phyloP scores from a whole-genome alignment of 2,113 vertebrate genomes.

The Forbesichthys agassizii region DNA sequence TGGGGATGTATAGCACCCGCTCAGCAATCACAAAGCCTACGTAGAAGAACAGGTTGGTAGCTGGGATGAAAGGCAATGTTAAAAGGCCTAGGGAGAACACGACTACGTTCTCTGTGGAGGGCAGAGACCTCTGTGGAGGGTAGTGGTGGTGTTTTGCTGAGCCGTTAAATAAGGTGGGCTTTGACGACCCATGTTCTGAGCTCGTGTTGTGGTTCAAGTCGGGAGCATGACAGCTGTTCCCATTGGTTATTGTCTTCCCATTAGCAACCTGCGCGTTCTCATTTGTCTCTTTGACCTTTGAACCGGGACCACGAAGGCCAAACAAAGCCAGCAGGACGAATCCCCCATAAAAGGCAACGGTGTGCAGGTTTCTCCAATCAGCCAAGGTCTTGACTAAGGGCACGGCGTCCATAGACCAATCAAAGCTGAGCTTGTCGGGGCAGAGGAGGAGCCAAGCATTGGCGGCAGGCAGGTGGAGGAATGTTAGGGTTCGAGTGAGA shows the following conservation, averaged over 20 bases:
- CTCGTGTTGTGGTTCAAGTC: slow-evolving; percentile 83
- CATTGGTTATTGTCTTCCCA: slow-evolving; percentile 87
- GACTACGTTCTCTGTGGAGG: slow-evolving; percentile 89
- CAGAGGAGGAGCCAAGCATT: slow-evolving; percentile 94
- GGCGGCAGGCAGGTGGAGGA: slow-evolving; percentile 91
- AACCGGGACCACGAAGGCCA: slow-evolving; percentile 73
- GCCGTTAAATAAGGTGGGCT: slow-evolving; percentile 49
- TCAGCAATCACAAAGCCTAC: slow-evolving; percentile 98
- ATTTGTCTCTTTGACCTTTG: slow-evolving; percentile 76
- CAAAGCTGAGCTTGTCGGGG: slow-evolving; percentile 95
- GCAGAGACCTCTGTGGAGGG: slow-evolving; percentile 76
- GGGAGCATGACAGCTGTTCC: slow-evolving; percentile 83
- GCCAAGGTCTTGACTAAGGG: slow-evolving; percentile 87
- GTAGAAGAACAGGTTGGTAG: slow-evolving; percentile 97
- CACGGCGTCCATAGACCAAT: slow-evolving; percentile 99
- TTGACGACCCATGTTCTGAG: slow-evolving; percentile 56
- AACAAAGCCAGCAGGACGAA: slow-evolving; percentile 82
- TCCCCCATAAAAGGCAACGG: slow-evolving; percentile 86
- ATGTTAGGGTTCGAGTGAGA: slow-evolving; percentile 86
- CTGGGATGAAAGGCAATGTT: slow-evolving; percentile 92
- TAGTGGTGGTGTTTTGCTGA: slow-evolving; percentile 64
- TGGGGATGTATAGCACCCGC: slow-evolving; percentile 97
- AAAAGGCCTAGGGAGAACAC: slow-evolving; percentile 89
- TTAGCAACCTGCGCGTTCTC: slow-evolving; percentile 82
- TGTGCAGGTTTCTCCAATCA: slow-evolving; percentile 95